Percentiles rank a stretch among this genome's conserved stretches.
Conservation (phyloP, 2,797 vertebrate genomes). For the Sebastes taczanowskii region DNA sequence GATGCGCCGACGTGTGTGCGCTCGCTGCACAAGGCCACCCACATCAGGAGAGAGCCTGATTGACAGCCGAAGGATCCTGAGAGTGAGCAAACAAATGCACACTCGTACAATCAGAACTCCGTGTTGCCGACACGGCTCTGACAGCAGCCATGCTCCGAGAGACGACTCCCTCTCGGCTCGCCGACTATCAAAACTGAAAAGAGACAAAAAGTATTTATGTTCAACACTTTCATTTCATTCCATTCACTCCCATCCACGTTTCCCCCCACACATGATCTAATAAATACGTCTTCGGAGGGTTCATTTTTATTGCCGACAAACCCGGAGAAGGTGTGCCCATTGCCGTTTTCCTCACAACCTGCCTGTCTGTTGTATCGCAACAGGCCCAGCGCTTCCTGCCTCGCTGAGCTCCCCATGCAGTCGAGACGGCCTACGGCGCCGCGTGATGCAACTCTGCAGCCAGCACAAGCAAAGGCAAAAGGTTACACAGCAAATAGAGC, state of each 20-base stretch:
- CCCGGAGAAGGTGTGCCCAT: background rate
- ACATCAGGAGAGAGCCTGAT: constrained; percentile 34
- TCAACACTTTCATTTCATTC: background rate
- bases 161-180: background rate
- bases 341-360: constrained; percentile 1
- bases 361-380: background rate
- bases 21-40: constrained; percentile 48
- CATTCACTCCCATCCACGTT: background rate
- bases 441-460: constrained; percentile 52
- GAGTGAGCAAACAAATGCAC: constrained; percentile 19
- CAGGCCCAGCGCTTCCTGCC: background rate
- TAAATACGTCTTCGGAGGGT: background rate
- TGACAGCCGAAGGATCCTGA: constrained; percentile 32
- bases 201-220: background rate
- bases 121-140: background rate
- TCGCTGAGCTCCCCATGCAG: background rate
- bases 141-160: constrained; percentile 16
- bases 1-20: background rate
- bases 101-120: constrained; percentile 10
- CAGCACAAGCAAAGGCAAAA: constrained; percentile 30
- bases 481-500: constrained; percentile 7
- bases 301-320: background rate
- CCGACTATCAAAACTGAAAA: background rate
- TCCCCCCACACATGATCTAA: background rate
- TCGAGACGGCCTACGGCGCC: background rate